A percentile compares a stretch with the other conserved stretches of the same genome.
Conservation (phyloP, 2,797 vertebrate genomes). For the Spondyliosoma cantharus region DNA sequence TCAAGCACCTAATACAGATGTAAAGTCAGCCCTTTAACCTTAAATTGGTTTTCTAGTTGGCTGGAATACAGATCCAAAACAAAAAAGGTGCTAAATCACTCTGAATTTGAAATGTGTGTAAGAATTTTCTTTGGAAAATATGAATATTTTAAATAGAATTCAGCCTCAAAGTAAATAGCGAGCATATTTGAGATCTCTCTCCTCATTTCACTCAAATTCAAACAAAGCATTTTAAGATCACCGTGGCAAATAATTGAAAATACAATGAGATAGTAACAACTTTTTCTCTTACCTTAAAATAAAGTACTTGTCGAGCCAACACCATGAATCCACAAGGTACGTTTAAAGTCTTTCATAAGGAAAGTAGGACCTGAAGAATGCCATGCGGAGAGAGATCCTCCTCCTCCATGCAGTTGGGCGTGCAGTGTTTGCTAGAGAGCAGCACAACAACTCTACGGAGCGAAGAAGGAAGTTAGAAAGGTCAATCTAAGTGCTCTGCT, state of each 20-base stretch:
- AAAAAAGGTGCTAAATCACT: background rate
- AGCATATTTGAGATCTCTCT: background rate
- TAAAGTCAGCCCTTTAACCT: background rate
- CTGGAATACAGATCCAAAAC: background rate
- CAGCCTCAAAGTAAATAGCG: background rate
- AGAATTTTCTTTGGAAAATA: background rate
- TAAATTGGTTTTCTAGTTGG: background rate
- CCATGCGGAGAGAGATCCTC: background rate
- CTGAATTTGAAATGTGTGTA: background rate
- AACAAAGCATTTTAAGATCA: background rate
- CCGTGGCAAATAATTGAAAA: background rate
- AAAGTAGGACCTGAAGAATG: background rate
- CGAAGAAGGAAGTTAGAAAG: slow-evolving; percentile 41
- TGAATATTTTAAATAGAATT: background rate
- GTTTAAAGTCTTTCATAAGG: background rate
- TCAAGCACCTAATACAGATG: background rate
- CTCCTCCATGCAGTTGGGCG: background rate
- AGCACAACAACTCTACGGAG: background rate
- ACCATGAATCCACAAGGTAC: background rate
- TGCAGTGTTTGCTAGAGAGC: background rate
- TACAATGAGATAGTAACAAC: background rate
- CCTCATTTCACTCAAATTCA: background rate
- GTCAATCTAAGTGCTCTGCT: background rate
- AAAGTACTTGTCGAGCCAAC: background rate
- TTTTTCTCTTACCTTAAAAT: slow-evolving; percentile 40